These are phyloP conservation scores for Psittacula echo DNA, from an alignment of 2,797 vertebrate species.

Conservation along the genomic window DNA sequence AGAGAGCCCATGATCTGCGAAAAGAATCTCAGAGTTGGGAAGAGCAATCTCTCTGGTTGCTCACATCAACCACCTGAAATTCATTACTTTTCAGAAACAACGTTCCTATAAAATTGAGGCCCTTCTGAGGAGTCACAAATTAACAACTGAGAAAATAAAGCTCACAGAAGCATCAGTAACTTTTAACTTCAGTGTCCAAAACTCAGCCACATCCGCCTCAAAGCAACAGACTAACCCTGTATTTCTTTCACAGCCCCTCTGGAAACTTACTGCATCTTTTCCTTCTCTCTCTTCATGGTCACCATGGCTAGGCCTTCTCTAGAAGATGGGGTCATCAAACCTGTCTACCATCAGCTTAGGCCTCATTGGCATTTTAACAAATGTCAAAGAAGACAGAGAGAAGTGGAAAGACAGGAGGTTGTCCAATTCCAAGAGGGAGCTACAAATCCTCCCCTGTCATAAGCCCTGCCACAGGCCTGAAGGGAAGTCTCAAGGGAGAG, in stretches of 20 bases:
- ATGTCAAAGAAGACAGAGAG: not conserved
- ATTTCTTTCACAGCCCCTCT: not conserved
- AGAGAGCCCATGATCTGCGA: not conserved
- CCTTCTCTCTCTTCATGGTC: not conserved
- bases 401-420: not conserved
- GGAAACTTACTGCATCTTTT: not conserved
- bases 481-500: not conserved
- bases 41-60: not conserved
- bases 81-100: not conserved
- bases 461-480: not conserved
- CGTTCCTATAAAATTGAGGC: not conserved
- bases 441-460: not conserved
- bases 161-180: not conserved
- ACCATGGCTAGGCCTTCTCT: not conserved
- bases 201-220: not conserved
- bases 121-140: not conserved
- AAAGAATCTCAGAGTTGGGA: not conserved
- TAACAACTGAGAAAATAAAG: not conserved
- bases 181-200: not conserved
- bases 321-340: not conserved
- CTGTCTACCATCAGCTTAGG: not conserved
- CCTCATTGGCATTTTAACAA: fast-evolving
- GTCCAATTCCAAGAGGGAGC: not conserved
- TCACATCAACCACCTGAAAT: not conserved
- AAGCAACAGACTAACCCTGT: not conserved